These are phyloP conservation scores for Plebejus anna DNA, from an alignment of 2,888 invertebrate species.

Conservation along the genomic window DNA sequence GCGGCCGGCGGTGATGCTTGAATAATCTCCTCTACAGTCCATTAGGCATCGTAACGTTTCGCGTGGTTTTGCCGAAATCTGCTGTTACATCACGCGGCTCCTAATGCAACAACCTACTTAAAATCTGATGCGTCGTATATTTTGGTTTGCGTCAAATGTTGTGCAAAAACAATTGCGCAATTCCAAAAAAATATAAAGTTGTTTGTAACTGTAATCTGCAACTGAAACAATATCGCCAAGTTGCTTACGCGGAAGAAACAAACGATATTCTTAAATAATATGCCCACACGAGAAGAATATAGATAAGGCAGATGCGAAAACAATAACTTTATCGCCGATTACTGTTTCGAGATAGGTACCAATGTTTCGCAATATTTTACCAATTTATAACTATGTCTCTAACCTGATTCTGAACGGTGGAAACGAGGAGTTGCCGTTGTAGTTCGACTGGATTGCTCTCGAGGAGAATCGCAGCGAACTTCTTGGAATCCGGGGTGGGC, in stretches of 20 bases:
- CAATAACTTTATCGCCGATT: not conserved
- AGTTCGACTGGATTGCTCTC: conserved; percentile 91
- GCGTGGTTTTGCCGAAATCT: conserved; percentile 66
- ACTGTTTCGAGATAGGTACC: not conserved
- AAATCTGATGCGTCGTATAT: conserved; percentile 51
- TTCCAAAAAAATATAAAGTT: not conserved
- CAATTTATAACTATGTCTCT: conserved; percentile 37
- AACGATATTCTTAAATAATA: not conserved
- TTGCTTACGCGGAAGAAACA: not conserved
- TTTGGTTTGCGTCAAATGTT: not conserved
- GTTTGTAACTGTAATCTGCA: not conserved
- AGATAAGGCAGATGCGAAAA: not conserved
- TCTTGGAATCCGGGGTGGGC: conserved; percentile 84
- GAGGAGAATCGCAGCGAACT: conserved; percentile 90
- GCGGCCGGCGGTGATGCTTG: conserved; percentile 34
- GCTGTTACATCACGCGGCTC: conserved; percentile 55
- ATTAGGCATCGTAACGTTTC: conserved; percentile 54
- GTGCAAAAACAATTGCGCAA: not conserved
- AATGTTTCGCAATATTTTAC: not conserved
- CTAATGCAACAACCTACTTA: conserved; percentile 47
- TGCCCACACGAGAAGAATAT: not conserved
- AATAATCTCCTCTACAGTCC: conserved; percentile 52
- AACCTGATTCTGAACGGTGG: conserved; percentile 92
- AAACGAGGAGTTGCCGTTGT: conserved; percentile 89
- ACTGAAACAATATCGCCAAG: not conserved